Evolutionary conservation across 2,113 vertebrate species (phyloP).

Genomic region (Toxotes jaculatrix): DNA sequence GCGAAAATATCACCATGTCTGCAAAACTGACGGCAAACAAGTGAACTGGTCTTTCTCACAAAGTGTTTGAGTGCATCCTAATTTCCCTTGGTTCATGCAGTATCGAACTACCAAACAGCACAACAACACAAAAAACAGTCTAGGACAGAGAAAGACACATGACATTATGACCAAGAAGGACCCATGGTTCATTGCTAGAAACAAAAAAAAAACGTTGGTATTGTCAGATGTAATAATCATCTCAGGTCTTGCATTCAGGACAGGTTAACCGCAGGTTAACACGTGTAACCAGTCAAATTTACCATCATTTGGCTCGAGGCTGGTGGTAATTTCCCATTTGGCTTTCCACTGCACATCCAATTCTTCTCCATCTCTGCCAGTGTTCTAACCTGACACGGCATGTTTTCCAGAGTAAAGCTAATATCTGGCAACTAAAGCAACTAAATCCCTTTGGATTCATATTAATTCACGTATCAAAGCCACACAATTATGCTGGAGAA

Average conservation of each 20-base stretch:
- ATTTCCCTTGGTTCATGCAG: not conserved
- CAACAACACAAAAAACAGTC: slow-evolving; percentile 21
- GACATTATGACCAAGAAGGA: slow-evolving; percentile 15
- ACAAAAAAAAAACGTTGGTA: not conserved
- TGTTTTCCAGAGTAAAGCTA: slow-evolving; percentile 2
- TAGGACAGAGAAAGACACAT: not conserved
- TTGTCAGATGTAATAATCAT: not conserved
- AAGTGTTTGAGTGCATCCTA: slow-evolving; percentile 5
- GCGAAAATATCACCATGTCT: not conserved
- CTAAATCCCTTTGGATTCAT: slow-evolving; percentile 8
- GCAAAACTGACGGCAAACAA: slow-evolving; percentile 14
- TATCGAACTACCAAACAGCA: slow-evolving; percentile 6
- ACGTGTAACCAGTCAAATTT: not conserved
- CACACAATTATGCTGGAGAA: not conserved
- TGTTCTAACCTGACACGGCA: slow-evolving; percentile 17
- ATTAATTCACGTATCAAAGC: slow-evolving; percentile 31
- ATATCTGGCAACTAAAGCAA: not conserved
- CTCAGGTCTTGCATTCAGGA: not conserved
- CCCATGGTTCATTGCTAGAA: slow-evolving; percentile 3
- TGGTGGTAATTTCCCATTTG: not conserved
- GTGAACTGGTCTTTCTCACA: not conserved
- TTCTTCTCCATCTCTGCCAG: not conserved
- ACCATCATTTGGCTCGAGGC: not conserved
- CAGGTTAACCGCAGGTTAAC: not conserved
- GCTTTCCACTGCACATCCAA: not conserved